Evolutionary conservation across 2,113 vertebrate species (phyloP).

Genomic region (Ginglymostoma cirratum): DNA sequence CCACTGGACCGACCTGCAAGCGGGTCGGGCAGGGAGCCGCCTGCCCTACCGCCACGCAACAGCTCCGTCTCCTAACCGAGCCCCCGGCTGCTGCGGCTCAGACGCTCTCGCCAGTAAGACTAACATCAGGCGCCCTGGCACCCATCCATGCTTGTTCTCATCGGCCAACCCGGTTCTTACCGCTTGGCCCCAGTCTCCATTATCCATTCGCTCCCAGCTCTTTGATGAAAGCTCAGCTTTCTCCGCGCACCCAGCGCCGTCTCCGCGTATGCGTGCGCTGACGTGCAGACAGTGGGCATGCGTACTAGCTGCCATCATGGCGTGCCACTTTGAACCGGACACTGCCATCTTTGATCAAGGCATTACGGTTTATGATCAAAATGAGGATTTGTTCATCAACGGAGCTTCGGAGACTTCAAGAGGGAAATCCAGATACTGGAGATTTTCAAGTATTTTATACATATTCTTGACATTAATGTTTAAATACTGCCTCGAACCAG

Average conservation of each 20-base stretch:
- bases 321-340: background rate
- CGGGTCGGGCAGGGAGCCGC: too few species aligned
- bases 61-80: background rate
- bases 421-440: background rate
- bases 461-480: background rate
- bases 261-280: background rate
- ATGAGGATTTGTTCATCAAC: background rate
- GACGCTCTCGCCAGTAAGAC: background rate
- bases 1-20: too few species aligned
- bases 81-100: background rate
- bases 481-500: background rate
- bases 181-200: constrained; percentile 98
- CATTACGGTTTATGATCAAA: background rate
- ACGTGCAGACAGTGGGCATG: background rate
- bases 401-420: background rate
- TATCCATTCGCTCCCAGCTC: constrained; percentile 82
- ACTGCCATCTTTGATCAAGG: background rate
- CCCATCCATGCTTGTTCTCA: too few species aligned
- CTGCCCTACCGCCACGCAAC: background rate
- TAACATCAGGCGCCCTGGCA: too few species aligned
- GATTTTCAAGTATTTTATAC: background rate
- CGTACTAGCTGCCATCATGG: background rate
- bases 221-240: background rate
- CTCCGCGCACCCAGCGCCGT: background rate
- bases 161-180: constrained; percentile 58